phyloP scores from a whole-genome alignment of 2,797 vertebrate species.

The Brachymystax lenok region DNA sequence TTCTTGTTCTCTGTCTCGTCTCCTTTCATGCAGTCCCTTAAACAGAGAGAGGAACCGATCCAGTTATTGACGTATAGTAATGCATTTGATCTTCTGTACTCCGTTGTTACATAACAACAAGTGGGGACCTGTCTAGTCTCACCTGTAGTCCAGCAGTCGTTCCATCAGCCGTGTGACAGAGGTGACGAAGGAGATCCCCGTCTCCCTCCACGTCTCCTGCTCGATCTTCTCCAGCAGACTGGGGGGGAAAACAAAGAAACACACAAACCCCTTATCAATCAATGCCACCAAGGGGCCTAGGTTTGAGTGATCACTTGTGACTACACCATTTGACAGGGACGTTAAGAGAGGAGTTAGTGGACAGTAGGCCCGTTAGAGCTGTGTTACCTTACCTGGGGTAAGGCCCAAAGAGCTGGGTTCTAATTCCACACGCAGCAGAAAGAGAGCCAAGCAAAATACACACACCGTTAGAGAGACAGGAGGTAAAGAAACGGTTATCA shows the following conservation, averaged over 20 bases:
- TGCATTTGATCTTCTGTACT: too few relatives aligned
- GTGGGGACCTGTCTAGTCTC: conserved; percentile 4
- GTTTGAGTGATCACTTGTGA: too few relatives aligned
- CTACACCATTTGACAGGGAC: too few relatives aligned
- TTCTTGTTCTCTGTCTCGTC: conserved; percentile 97
- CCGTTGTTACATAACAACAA: too few relatives aligned
- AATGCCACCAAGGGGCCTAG: too few relatives aligned
- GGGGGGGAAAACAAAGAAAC: conserved; percentile 9
- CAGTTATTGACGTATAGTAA: too few relatives aligned
- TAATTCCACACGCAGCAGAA: conserved; percentile 69
- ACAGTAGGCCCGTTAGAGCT: neutral
- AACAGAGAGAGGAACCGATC: conserved; percentile 14
- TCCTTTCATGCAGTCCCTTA: conserved; percentile 97
- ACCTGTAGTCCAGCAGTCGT: conserved; percentile 96
- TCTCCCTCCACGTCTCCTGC: conserved; percentile 97
- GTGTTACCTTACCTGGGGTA: conserved; percentile 91
- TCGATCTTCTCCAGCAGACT: conserved; percentile 97
- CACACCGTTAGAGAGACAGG: too few relatives aligned
- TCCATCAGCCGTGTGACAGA: conserved; percentile 97
- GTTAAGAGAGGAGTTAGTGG: neutral
- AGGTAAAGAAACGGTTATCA: neutral
- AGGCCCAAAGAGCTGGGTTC: conserved; percentile 98
- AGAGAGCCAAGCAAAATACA: conserved; percentile 51
- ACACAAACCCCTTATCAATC: too few relatives aligned
- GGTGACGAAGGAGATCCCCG: conserved; percentile 93